phyloP scores from a whole-genome alignment of 2,888 invertebrate genomes.

The Agapostemon virescens region DNA sequence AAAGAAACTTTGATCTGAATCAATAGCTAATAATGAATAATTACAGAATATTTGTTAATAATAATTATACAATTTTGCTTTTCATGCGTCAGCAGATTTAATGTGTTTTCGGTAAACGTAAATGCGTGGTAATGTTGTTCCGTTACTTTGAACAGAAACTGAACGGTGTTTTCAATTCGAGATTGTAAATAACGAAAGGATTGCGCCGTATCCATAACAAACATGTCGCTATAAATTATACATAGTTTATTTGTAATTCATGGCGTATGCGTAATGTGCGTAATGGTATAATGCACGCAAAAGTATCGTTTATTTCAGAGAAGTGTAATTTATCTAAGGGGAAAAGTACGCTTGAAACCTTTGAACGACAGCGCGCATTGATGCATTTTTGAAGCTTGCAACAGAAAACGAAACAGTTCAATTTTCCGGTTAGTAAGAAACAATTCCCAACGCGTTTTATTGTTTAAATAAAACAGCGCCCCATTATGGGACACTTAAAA shows the following conservation, averaged over 20 bases:
- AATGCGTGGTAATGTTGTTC: background rate
- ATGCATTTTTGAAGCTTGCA: background rate
- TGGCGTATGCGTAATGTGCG: background rate
- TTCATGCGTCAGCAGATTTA: background rate
- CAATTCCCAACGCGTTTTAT: background rate
- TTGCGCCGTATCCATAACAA: background rate
- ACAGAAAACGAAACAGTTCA: background rate
- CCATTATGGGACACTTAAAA: background rate
- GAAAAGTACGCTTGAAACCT: background rate
- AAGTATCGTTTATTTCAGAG: background rate
- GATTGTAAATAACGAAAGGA: conserved; percentile 5
- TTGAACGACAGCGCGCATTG: background rate
- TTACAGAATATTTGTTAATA: too few relatives aligned
- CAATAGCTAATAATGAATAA: too few relatives aligned
- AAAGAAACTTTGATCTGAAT: too few relatives aligned
- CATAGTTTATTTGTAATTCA: conserved; percentile 1
- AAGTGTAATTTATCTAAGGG: background rate
- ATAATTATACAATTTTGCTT: background rate
- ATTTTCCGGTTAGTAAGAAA: background rate
- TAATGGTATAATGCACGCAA: conserved; percentile 1
- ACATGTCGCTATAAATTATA: background rate
- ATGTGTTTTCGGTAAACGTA: background rate
- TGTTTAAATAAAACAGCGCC: background rate
- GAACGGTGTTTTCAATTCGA: background rate
- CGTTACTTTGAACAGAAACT: background rate